These are phyloP conservation scores for Anabas testudineus DNA, from an alignment of 2,797 vertebrate genomes.

Conservation along the genomic window DNA sequence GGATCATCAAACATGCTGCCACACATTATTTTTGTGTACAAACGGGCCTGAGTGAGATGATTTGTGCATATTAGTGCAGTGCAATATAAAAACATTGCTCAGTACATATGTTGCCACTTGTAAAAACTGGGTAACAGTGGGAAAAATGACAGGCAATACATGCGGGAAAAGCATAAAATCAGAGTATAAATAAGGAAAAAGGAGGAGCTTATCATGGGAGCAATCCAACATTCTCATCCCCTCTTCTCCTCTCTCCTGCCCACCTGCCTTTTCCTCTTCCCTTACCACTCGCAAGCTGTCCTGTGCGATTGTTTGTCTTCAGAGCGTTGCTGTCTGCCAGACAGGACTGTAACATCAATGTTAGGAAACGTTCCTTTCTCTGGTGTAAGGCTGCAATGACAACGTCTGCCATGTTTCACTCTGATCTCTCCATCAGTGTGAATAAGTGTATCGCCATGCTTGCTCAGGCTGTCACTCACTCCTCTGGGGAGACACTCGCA, in stretches of 20 bases:
- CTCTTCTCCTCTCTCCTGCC: constrained; percentile 21
- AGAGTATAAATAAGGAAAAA: constrained; percentile 15
- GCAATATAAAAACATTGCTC: too few species aligned
- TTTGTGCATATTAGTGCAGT: too few species aligned
- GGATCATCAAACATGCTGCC: too few species aligned
- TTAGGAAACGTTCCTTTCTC: constrained; percentile 71
- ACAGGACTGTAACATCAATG: constrained; percentile 69
- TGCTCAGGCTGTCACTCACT: constrained; percentile 83
- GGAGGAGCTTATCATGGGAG: constrained; percentile 24
- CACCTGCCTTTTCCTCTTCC: constrained; percentile 40
- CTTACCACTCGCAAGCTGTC: constrained; percentile 48
- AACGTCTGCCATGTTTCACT: constrained; percentile 83
- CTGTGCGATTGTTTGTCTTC: constrained; percentile 64
- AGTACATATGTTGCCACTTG: too few species aligned
- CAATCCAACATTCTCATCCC: constrained; percentile 22
- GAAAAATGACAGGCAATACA: not conserved
- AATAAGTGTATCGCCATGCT: constrained; percentile 77
- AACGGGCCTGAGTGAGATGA: too few species aligned
- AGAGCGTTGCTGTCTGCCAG: constrained; percentile 60
- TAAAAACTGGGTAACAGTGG: too few species aligned
- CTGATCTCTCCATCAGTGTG: constrained; percentile 85
- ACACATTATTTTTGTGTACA: too few species aligned
- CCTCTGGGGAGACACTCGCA: constrained; percentile 71
- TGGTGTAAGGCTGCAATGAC: constrained; percentile 79
- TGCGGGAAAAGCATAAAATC: not conserved